A percentile compares a stretch with the other conserved stretches of the same genome.
Evolutionary conservation across 2,888 invertebrate species (phyloP).

Genomic region (Dorcus parallelipipedus): DNA sequence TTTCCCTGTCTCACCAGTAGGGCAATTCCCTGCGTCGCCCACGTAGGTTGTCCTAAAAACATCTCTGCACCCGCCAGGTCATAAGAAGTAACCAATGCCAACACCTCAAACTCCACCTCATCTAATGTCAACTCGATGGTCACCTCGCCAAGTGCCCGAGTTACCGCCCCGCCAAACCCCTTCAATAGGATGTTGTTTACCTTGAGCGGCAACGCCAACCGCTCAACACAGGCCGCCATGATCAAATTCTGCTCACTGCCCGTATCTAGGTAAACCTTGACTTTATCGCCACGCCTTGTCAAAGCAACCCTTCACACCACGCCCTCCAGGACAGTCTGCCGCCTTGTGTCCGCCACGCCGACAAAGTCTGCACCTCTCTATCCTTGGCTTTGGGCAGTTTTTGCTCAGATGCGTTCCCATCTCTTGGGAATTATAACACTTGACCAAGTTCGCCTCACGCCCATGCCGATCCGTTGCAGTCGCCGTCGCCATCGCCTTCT

Average conservation of each 20-base stretch:
- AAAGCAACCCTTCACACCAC: background rate
- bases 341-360: background rate
- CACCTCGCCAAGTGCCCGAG: too few relatives aligned
- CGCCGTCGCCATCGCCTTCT: too few relatives aligned
- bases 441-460: too few relatives aligned
- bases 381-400: background rate
- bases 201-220: constrained; percentile 1
- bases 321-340: background rate
- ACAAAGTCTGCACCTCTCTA: background rate
- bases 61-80: too few relatives aligned
- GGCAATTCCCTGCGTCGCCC: background rate
- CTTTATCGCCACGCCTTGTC: background rate
- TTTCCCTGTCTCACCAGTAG: too few relatives aligned
- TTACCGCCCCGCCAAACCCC: too few relatives aligned
- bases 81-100: too few relatives aligned
- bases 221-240: background rate
- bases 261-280: constrained; percentile 8
- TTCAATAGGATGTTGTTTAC: background rate
- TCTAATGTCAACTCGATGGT: too few relatives aligned
- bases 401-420: background rate
- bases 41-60: background rate
- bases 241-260: background rate
- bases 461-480: too few relatives aligned
- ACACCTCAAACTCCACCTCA: too few relatives aligned
- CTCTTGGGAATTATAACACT: background rate